Evolutionary conservation across 2,113 vertebrate species (phyloP).

Genomic region (Brachyistius frenatus): DNA sequence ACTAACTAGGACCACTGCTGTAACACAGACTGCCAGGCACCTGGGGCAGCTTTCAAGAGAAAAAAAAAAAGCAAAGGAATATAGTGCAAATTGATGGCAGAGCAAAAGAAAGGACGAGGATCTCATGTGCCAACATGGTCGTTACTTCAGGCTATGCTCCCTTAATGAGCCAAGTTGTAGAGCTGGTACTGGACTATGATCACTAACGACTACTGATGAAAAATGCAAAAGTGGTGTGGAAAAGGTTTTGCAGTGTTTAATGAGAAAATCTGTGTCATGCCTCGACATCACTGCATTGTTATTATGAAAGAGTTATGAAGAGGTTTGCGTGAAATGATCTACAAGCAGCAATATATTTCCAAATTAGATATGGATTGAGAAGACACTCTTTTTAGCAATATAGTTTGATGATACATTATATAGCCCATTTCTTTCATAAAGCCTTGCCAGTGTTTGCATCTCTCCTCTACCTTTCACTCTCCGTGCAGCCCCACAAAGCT

Average conservation of each 20-base stretch:
- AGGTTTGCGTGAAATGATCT: no score
- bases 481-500: no score
- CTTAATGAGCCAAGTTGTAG: conserved; percentile 46
- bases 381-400: no score
- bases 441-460: no score
- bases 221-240: not conserved
- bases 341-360: no score
- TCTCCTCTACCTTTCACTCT: no score
- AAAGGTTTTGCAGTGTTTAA: not conserved
- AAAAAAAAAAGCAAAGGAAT: conserved; percentile 19
- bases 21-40: conserved; percentile 37
- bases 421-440: no score
- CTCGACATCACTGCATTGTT: not conserved
- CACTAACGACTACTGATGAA: conserved; percentile 15
- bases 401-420: no score
- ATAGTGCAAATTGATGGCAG: not conserved
- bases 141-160: conserved; percentile 37
- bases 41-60: conserved; percentile 27
- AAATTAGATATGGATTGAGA: no score
- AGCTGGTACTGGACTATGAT: conserved; percentile 4
- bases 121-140: conserved; percentile 12
- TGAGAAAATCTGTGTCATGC: conserved; percentile 1
- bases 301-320: not conserved
- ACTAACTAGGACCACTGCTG: conserved; percentile 5
- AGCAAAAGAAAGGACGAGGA: conserved; percentile 30